These are phyloP conservation scores for Drosophila oshimai DNA, from an alignment of 1,140 invertebrate species.

Conservation along the genomic window DNA sequence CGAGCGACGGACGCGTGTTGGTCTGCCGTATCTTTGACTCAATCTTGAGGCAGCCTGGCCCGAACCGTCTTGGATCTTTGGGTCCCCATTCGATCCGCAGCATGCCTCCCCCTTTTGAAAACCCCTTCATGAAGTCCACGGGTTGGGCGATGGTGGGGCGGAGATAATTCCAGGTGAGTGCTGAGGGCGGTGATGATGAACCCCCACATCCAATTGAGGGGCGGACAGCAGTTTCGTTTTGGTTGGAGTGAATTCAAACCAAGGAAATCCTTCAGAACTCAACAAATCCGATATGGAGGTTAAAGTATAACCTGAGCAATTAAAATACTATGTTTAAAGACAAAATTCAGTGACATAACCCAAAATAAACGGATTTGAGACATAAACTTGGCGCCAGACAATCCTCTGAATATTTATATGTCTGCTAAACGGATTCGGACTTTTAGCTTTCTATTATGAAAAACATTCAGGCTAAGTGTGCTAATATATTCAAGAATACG, in stretches of 20 bases:
- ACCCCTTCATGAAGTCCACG: background rate
- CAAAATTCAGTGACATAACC: conserved; percentile 19
- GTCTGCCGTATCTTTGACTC: conserved; percentile 55
- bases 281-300: conserved; percentile 5
- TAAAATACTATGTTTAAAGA: conserved; percentile 27
- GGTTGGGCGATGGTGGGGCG: conserved; percentile 35
- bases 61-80: conserved; percentile 18
- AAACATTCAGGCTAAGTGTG: conserved; percentile 7
- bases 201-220: conserved; percentile 25
- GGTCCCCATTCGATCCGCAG: conserved; percentile 27
- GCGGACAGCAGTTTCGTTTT: conserved; percentile 42
- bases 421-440: conserved; percentile 33
- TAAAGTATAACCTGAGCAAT: conserved; percentile 22
- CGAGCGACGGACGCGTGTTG: conserved; percentile 53
- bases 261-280: conserved; percentile 11
- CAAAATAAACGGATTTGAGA: conserved; percentile 31
- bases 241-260: background rate
- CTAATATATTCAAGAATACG: conserved; percentile 37
- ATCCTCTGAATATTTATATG: conserved; percentile 43
- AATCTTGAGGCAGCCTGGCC: conserved; percentile 45
- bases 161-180: conserved; percentile 41
- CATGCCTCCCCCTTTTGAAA: background rate
- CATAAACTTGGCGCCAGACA: conserved; percentile 24
- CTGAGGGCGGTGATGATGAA: conserved; percentile 46
- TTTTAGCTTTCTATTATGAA: conserved; percentile 16